These are phyloP conservation scores for Melinaea marsaeus DNA, from an alignment of 2,888 invertebrate species.

Conservation along the genomic window DNA sequence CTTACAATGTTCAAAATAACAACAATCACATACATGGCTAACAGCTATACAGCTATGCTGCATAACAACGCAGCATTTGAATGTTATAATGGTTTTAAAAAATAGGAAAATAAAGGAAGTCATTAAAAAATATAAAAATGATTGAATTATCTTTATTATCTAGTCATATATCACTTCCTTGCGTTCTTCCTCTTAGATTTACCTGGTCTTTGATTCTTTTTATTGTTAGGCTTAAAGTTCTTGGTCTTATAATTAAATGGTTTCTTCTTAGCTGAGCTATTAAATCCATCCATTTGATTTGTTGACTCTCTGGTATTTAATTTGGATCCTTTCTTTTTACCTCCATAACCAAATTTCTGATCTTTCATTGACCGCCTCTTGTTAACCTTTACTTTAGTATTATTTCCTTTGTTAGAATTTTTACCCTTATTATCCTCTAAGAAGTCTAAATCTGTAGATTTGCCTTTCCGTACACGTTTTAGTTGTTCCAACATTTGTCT, in stretches of 20 bases:
- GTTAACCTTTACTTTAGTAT: slow-evolving; percentile 53
- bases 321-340: slow-evolving; percentile 94
- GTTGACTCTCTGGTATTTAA: slow-evolving; percentile 90
- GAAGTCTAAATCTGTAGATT: slow-evolving; percentile 87
- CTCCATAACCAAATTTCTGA: slow-evolving; percentile 95
- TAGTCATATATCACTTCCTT: slow-evolving; percentile 47
- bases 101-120: too few relatives aligned
- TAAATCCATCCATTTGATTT: slow-evolving; percentile 80
- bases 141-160: slow-evolving; percentile 20
- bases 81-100: too few relatives aligned
- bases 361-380: slow-evolving; percentile 83
- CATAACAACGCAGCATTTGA: too few relatives aligned
- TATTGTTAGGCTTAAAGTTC: slow-evolving; percentile 58
- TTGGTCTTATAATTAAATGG: slow-evolving; percentile 63
- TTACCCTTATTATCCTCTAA: slow-evolving; percentile 80
- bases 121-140: slow-evolving; percentile 6
- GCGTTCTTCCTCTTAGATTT: slow-evolving; percentile 72
- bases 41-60: too few relatives aligned
- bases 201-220: slow-evolving; percentile 74
- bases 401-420: slow-evolving; percentile 43
- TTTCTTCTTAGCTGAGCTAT: slow-evolving; percentile 62
- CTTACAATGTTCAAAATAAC: too few relatives aligned
- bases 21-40: too few relatives aligned
- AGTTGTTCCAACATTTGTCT: slow-evolving; percentile 94
- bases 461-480: slow-evolving; percentile 94